Evolutionary conservation across 2,888 invertebrate genomes (phyloP), one percentile per base, ranked within the genome.

Genomic region (Oegoconia quadripuncta): DNA sequence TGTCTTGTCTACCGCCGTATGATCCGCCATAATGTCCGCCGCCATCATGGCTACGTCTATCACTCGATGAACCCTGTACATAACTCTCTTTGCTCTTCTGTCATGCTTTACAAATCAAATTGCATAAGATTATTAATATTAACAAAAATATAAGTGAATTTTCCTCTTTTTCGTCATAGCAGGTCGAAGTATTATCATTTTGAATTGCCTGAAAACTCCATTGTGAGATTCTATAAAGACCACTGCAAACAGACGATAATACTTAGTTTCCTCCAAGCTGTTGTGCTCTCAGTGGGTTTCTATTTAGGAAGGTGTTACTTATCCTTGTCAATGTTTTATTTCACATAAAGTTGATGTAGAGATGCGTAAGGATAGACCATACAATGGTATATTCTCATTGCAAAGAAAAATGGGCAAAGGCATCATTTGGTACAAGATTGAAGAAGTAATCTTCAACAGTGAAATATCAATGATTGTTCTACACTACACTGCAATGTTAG

Each of bases 21-120:
- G 86, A 87, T 60, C 84, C 83, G 66, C 88, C 87, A 73, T 88
- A 88, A 74, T 89, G 88, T 53, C 88, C 82, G 66, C 87, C 84
- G 66, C 84, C 87, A 60, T 88, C 89, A 81, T 88, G 86, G 76
- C 88, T 88, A 75, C 88, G 83, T 86, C 88, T 88, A 76, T 84
- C 87, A 64, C 83, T 81, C 72, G 86, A 79, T 35, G 84, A 81
- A 56, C 87, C 88, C 88, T 88, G 88, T 80, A 87, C 81, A 88
- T 64, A 86, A 84, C 66, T 82, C 81, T 75, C 61, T 78, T 72
- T 73, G 64, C 73, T 78, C 73, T 70, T 66, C 75, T 67, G 64
- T 64, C 64, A 64, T 55, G 71, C 57, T 66, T 75, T 64, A 64
- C 59, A 64, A 57, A 57, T 51, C 46, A 57, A 64, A 66, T 57